Conservation (phyloP, 2,797 vertebrate genomes). For the Dendrocincla fuliginosa region DNA sequence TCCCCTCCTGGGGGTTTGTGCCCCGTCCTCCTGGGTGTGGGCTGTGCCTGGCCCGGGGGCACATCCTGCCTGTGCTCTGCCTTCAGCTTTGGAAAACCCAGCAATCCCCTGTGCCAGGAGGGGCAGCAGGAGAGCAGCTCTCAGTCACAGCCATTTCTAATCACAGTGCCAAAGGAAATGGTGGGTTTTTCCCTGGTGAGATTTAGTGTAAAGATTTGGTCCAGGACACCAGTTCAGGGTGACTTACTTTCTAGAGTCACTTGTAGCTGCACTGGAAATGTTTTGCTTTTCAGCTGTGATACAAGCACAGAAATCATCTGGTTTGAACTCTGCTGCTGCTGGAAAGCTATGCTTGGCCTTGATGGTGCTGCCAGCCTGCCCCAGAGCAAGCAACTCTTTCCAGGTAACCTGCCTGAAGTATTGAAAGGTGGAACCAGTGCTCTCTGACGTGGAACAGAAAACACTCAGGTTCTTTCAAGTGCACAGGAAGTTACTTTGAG, state of each 20-base stretch:
- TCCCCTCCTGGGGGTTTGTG: neutral
- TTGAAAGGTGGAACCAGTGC: neutral
- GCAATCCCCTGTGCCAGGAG: neutral
- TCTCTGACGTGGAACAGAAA: neutral
- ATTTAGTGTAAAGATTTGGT: neutral
- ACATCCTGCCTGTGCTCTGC: neutral
- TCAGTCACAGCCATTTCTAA: neutral
- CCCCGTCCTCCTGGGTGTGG: neutral
- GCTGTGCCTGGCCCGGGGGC: neutral
- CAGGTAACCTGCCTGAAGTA: neutral
- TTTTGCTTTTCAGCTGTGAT: neutral
- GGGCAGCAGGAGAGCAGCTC: neutral
- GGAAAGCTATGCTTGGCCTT: neutral
- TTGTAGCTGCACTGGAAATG: neutral
- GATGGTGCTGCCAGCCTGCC: neutral
- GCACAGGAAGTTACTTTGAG: neutral
- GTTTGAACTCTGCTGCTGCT: neutral
- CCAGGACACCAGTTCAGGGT: neutral
- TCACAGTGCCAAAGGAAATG: neutral
- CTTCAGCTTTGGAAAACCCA: too few relatives aligned
- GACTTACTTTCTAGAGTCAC: neutral
- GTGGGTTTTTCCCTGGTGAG: neutral
- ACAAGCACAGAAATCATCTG: neutral
- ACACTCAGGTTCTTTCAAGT: neutral
- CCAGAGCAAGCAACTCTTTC: neutral